Evolutionary conservation across 2,888 invertebrate species (phyloP).

Genomic region (Tenthredo notha): DNA sequence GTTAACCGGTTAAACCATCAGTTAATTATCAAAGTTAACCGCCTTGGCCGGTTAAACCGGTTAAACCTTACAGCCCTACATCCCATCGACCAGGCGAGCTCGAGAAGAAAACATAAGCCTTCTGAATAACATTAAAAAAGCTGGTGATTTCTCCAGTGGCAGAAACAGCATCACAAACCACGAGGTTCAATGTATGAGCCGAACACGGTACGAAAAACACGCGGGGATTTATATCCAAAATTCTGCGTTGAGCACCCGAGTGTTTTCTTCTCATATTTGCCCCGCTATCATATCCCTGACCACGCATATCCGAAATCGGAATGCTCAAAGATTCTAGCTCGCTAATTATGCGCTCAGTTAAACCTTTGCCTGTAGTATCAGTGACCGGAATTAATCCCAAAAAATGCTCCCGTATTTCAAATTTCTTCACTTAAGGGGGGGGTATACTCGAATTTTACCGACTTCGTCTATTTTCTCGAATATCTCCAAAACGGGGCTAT

Average conservation of each 20-base stretch:
- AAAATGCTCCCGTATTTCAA: slow-evolving; percentile 53
- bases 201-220: slow-evolving; percentile 53
- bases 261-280: slow-evolving; percentile 55
- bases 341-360: slow-evolving; percentile 47
- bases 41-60: too few species aligned
- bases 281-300: slow-evolving; percentile 56
- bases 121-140: slow-evolving; percentile 4
- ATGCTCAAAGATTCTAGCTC: slow-evolving; percentile 48
- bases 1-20: too few species aligned
- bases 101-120: slow-evolving; percentile 54
- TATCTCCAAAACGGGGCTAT: too few species aligned
- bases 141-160: slow-evolving; percentile 26
- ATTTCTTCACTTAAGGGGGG: too few species aligned
- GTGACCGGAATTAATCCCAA: slow-evolving; percentile 54
- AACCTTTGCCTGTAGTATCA: slow-evolving; percentile 53
- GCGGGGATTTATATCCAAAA: slow-evolving; percentile 53
- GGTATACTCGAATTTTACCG: too few species aligned
- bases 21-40: too few species aligned
- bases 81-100: slow-evolving; percentile 57
- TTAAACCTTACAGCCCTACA: too few species aligned
- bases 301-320: slow-evolving; percentile 51
- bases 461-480: too few species aligned
- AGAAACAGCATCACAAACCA: slow-evolving; percentile 49
- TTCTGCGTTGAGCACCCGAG: slow-evolving; percentile 53
- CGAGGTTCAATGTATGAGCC: slow-evolving; percentile 48